phyloP scores from a whole-genome alignment of 2,888 invertebrate genomes.

The Periphyllus acericola region DNA sequence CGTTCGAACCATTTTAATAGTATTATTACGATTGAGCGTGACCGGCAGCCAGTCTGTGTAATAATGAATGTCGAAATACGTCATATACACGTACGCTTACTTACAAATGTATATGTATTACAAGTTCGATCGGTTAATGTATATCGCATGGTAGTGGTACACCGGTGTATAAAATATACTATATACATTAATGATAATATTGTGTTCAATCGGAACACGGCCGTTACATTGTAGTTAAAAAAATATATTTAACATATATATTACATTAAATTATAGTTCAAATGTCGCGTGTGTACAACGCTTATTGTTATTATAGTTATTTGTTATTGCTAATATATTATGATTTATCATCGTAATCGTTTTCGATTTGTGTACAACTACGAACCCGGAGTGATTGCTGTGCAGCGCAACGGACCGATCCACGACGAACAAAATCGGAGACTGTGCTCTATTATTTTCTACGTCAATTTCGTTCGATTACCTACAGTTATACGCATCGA shows the following conservation, averaged over 20 bases:
- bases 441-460: neutral
- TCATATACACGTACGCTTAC: neutral
- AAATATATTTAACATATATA: too few species aligned
- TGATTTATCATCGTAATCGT: neutral
- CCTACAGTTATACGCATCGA: too few species aligned
- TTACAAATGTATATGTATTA: neutral
- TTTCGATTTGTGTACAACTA: neutral
- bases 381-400: too few species aligned
- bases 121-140: neutral
- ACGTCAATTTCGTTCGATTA: neutral
- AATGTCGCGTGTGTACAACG: neutral
- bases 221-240: too few species aligned
- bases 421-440: neutral
- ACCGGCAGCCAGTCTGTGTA: neutral
- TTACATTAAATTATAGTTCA: neutral
- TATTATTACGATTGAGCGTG: constrained; percentile 22
- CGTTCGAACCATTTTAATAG: constrained; percentile 26
- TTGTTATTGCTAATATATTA: neutral
- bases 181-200: neutral
- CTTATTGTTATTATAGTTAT: neutral
- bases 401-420: neutral
- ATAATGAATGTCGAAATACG: neutral
- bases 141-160: too few species aligned
- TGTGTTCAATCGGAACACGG: neutral
- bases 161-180: too few species aligned